phyloP scores from a whole-genome alignment of 1,140 invertebrate genomes.

The Drosophila tani region DNA sequence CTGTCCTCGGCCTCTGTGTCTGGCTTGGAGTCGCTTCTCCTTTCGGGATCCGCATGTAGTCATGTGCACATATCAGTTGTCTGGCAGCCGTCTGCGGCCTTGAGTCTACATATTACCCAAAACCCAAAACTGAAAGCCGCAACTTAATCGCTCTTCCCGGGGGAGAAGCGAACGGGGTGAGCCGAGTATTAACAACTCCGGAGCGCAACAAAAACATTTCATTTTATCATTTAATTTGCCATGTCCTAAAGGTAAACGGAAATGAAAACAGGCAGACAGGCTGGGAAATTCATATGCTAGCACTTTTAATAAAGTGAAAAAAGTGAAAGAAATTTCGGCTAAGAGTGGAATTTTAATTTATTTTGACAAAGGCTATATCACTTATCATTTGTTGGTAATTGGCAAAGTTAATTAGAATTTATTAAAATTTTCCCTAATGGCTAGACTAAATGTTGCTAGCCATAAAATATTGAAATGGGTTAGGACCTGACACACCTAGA shows the following conservation, averaged over 20 bases:
- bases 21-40: slow-evolving; percentile 44
- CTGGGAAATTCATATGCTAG: slow-evolving; percentile 1
- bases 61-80: slow-evolving; percentile 84
- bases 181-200: slow-evolving; percentile 51
- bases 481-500: not conserved
- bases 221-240: slow-evolving; percentile 61
- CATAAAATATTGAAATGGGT: not conserved
- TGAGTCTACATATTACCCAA: slow-evolving; percentile 49
- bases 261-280: slow-evolving; percentile 30
- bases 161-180: not conserved
- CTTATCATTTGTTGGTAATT: not conserved
- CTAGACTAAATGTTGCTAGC: too few species aligned
- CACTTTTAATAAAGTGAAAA: slow-evolving; percentile 22
- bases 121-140: slow-evolving; percentile 72
- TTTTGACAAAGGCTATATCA: not conserved
- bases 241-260: slow-evolving; percentile 34
- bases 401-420: not conserved
- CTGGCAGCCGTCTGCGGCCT: slow-evolving; percentile 83
- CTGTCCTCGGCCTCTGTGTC: slow-evolving; percentile 50
- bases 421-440: too few species aligned
- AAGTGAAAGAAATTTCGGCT: slow-evolving; percentile 6
- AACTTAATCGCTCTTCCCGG: slow-evolving; percentile 70
- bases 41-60: slow-evolving; percentile 60
- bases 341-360: not conserved
- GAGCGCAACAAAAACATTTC: slow-evolving; percentile 36